Evolutionary conservation across 2,888 invertebrate species (phyloP).

Genomic region (Camponotus fellah): DNA sequence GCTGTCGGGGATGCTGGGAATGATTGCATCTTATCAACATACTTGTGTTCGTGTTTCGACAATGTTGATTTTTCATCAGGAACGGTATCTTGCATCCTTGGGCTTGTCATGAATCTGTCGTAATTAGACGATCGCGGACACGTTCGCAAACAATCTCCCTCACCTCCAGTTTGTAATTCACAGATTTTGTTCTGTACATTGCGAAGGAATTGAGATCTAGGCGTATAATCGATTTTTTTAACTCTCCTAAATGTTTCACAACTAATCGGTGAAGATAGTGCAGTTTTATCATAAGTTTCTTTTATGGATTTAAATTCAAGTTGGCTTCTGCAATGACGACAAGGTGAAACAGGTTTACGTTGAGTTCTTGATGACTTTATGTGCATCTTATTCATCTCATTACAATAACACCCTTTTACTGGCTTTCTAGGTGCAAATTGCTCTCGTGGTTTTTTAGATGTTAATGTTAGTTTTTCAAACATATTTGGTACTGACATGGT

Average conservation of each 20-base stretch:
- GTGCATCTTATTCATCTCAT: constrained; percentile 65
- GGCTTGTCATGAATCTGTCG: constrained; percentile 26
- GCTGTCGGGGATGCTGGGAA: not conserved
- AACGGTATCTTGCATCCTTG: not conserved
- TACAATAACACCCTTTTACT: constrained; percentile 80
- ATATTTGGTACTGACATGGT: constrained; percentile 58
- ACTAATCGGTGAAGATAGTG: constrained; percentile 65
- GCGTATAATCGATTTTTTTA: constrained; percentile 77
- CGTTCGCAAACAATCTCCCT: constrained; percentile 26
- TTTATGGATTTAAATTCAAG: constrained; percentile 46
- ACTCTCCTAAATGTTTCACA: constrained; percentile 76
- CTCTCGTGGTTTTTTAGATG: constrained; percentile 71
- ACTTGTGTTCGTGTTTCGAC: not conserved
- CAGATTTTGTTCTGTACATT: constrained; percentile 73
- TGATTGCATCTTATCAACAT: not conserved
- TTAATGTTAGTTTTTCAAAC: constrained; percentile 71
- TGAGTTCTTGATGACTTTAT: constrained; percentile 59
- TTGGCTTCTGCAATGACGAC: constrained; percentile 66
- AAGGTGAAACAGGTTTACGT: constrained; percentile 58
- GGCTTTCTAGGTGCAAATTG: constrained; percentile 69
- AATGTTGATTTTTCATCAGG: not conserved
- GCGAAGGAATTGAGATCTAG: constrained; percentile 80
- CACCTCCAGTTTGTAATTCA: constrained; percentile 26
- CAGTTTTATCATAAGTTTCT: constrained; percentile 14
- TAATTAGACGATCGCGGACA: constrained; percentile 50